These are phyloP conservation scores for Bergia sp. DNA, from an alignment of 92 coral and sea anemone species.

Conservation along the genomic window DNA sequence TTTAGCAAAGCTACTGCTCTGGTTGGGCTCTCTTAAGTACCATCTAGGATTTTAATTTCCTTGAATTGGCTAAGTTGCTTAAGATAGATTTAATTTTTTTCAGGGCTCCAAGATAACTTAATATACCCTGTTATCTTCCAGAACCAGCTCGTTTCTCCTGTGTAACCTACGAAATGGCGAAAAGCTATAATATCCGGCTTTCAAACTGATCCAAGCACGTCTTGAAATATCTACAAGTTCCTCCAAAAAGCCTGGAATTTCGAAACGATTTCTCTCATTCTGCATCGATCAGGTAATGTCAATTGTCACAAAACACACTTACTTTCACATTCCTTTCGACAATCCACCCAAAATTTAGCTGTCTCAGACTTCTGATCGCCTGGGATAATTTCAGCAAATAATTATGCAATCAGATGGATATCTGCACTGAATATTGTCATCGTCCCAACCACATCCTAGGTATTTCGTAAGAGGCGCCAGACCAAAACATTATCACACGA, in stretches of 20 bases:
- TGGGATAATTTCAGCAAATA: not conserved
- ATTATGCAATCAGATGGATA: not conserved
- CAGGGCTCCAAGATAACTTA: not conserved
- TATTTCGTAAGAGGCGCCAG: conserved; percentile 32
- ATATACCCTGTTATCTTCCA: not conserved
- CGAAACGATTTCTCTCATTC: not conserved
- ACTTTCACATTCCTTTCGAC: conserved; percentile 14
- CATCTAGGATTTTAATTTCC: not conserved
- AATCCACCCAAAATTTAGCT: conserved; percentile 1
- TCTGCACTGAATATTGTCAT: conserved; percentile 3
- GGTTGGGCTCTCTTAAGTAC: not conserved
- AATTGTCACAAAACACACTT: not conserved
- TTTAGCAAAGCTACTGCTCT: not conserved
- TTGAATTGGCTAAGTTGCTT: too few relatives aligned
- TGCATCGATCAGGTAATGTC: conserved; percentile 20
- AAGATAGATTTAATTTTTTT: not conserved
- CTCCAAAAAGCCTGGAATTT: not conserved
- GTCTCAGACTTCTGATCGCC: conserved; percentile 12
- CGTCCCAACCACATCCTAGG: conserved; percentile 12
- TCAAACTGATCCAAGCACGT: conserved; percentile 35
- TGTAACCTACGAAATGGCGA: not conserved
- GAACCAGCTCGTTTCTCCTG: not conserved
- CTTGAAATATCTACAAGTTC: conserved; percentile 10
- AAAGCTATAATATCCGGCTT: not conserved
- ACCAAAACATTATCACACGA: conserved; percentile 40